phyloP scores from a whole-genome alignment of 2,888 invertebrate species.

The Leptarthrus brevirostris region DNA sequence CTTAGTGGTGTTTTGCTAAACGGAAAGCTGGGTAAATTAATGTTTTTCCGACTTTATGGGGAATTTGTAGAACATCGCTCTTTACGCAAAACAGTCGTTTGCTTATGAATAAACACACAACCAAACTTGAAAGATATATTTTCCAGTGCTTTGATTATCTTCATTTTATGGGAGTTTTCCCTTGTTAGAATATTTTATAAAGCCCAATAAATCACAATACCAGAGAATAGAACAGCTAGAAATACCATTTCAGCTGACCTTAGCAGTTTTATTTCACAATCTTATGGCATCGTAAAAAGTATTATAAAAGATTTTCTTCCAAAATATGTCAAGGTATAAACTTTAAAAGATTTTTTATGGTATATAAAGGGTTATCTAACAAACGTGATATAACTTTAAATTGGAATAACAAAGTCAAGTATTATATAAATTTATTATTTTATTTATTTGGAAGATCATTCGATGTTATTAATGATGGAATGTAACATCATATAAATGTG shows the following conservation, averaged over 20 bases:
- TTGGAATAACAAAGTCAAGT: no score
- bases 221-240: not conserved
- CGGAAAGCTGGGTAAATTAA: not conserved
- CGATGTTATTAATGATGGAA: no score
- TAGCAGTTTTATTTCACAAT: not conserved
- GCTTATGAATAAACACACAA: not conserved
- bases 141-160: conserved; percentile 1
- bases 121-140: conserved; percentile 2
- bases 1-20: not conserved
- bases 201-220: conserved; percentile 11
- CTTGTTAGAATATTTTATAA: not conserved
- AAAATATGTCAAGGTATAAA: no score
- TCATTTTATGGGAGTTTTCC: conserved; percentile 2
- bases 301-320: not conserved
- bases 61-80: no score
- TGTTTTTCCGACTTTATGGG: not conserved
- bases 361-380: no score
- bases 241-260: not conserved
- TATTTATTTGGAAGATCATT: no score
- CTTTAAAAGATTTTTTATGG: no score
- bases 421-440: no score
- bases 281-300: not conserved
- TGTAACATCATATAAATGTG: no score
- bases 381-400: no score
- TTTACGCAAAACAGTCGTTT: not conserved